These are phyloP conservation scores for Callaeas wilsoni DNA, from an alignment of 2,113 vertebrate species.

Conservation along the genomic window DNA sequence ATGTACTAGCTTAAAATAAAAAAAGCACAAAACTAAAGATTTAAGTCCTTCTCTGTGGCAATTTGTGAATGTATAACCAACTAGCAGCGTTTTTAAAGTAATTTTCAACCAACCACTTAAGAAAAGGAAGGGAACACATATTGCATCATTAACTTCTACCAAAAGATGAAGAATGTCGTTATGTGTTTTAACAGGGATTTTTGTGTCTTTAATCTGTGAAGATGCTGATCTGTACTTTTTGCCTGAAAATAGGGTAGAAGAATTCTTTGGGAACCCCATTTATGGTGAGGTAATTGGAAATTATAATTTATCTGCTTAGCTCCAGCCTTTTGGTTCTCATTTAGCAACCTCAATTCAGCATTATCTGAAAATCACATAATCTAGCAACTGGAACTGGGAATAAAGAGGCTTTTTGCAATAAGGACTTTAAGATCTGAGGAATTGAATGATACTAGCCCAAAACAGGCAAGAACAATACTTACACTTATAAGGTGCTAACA, in stretches of 20 bases:
- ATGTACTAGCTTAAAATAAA: not conserved
- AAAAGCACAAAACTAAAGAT: not conserved
- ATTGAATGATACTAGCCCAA: not conserved
- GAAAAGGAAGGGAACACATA: not conserved
- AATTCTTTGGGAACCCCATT: not conserved
- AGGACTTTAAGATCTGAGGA: not conserved
- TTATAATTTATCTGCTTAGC: slow-evolving; percentile 12
- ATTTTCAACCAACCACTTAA: not conserved
- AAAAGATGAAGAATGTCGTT: not conserved
- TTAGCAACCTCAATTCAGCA: slow-evolving; percentile 20
- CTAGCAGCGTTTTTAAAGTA: not conserved
- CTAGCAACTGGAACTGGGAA: not conserved
- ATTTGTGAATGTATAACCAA: not conserved
- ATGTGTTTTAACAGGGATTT: not conserved
- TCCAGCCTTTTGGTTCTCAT: slow-evolving; percentile 30
- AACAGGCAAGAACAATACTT: not conserved
- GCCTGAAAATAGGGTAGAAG: not conserved
- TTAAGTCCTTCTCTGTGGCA: not conserved
- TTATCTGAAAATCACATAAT: slow-evolving; percentile 16
- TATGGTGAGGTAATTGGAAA: not conserved
- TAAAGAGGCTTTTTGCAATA: slow-evolving; percentile 43
- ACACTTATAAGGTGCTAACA: not conserved
- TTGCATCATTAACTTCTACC: not conserved
- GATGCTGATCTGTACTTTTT: not conserved
- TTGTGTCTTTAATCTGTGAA: not conserved